Conservation (phyloP, 2,888 invertebrate species). For the Euzetes globulus region DNA sequence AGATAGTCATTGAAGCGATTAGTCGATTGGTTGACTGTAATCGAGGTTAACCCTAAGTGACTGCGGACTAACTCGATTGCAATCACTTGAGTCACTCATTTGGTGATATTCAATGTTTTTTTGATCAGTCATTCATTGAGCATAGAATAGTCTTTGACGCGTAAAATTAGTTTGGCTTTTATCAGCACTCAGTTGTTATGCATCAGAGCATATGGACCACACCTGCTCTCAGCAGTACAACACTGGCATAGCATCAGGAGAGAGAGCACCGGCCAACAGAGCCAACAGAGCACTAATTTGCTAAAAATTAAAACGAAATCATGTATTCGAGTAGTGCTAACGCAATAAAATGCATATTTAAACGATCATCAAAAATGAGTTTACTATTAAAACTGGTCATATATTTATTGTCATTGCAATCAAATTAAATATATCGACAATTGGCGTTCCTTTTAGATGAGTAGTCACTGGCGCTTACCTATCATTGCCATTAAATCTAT, state of each 20-base stretch:
- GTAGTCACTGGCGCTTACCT: no score
- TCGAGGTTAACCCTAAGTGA: constrained; percentile 11
- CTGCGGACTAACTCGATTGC: not conserved
- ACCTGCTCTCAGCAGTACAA: constrained; percentile 2
- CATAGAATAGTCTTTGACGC: constrained; percentile 8
- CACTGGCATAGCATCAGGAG: not conserved
- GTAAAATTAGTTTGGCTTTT: constrained; percentile 29
- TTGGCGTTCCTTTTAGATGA: not conserved
- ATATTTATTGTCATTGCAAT: constrained; percentile 6
- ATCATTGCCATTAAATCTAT: no score
- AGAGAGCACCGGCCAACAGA: not conserved
- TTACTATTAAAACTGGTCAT: constrained; percentile 5
- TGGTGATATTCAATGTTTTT: constrained; percentile 14
- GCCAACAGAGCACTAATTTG: constrained; percentile 16
- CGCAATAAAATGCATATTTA: constrained; percentile 29
- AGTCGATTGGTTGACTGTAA: not conserved
- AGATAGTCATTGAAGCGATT: constrained; percentile 8
- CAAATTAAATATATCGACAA: not conserved
- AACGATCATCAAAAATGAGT: constrained; percentile 8
- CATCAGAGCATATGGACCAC: constrained; percentile 26
- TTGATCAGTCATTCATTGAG: not conserved
- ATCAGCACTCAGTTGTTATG: constrained; percentile 17
- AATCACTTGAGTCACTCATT: constrained; percentile 6
- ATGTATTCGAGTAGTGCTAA: constrained; percentile 8
- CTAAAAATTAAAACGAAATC: constrained; percentile 29